phyloP scores from a whole-genome alignment of 2,797 vertebrate genomes.

The Borostomias antarcticus region DNA sequence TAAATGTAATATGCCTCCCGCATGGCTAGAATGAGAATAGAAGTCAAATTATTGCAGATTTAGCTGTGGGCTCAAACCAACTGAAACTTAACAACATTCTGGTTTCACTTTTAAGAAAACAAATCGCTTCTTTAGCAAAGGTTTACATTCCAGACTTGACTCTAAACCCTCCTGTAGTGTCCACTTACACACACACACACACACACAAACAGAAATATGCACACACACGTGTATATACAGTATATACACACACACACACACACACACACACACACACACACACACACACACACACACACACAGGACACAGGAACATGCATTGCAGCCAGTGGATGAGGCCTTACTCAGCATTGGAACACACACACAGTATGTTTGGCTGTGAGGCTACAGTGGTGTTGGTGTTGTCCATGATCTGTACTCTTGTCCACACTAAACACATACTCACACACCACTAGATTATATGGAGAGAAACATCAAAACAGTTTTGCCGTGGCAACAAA shows the following conservation, averaged over 20 bases:
- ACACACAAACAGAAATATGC: neutral
- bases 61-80: neutral
- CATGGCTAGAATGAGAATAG: conserved; percentile 1
- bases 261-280: neutral
- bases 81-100: neutral
- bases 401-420: neutral
- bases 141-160: neutral
- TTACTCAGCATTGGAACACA: neutral
- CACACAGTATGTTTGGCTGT: too few species aligned
- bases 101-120: neutral
- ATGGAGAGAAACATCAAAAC: neutral
- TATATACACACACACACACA: too few species aligned
- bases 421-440: conserved; percentile 5
- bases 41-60: conserved; percentile 49
- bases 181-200: too few species aligned
- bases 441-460: conserved; percentile 2
- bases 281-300: neutral
- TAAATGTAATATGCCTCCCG: neutral
- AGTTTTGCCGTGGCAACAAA: too few species aligned
- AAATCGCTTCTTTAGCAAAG: conserved; percentile 1
- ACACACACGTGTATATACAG: too few species aligned
- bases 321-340: neutral
- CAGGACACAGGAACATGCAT: neutral
- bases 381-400: neutral
- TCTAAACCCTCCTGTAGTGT: neutral